phyloP scores from a whole-genome alignment of 2,113 vertebrate species.

The Gyps fulvus region DNA sequence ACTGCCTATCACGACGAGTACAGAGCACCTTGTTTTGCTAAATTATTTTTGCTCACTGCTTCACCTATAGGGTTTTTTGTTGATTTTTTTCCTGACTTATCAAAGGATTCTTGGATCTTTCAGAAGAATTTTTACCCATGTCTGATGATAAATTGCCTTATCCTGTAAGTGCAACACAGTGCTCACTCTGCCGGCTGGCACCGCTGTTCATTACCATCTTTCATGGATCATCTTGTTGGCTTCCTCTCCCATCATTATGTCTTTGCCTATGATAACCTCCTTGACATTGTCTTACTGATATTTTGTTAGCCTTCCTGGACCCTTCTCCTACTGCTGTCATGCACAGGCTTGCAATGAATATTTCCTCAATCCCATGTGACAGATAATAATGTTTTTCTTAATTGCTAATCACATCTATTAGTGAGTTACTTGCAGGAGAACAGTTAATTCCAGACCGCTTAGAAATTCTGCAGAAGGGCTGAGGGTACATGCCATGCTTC shows the following conservation, averaged over 20 bases:
- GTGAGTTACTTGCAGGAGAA: conserved; percentile 47
- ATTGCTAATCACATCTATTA: conserved; percentile 59
- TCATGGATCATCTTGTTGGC: conserved; percentile 15
- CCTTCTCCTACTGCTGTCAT: not conserved
- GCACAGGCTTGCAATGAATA: not conserved
- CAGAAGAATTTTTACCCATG: not conserved
- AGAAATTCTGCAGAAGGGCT: not conserved
- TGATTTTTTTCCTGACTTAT: not conserved
- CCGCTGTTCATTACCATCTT: not conserved
- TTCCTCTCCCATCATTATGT: not conserved
- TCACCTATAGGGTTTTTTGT: not conserved
- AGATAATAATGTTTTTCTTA: conserved; percentile 64
- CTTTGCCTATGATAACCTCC: not conserved
- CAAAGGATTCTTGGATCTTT: not conserved
- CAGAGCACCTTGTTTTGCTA: not conserved
- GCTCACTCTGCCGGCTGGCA: not conserved
- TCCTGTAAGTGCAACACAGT: not conserved
- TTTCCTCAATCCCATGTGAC: conserved; percentile 27
- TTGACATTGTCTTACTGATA: not conserved
- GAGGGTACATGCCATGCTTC: not conserved
- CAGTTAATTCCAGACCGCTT: not conserved
- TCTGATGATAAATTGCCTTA: conserved; percentile 1
- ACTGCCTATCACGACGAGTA: not conserved
- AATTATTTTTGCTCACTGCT: not conserved
- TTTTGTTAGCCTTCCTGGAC: not conserved